phyloP scores from a whole-genome alignment of 2,888 invertebrate genomes.

The Amaurobius ferox region DNA sequence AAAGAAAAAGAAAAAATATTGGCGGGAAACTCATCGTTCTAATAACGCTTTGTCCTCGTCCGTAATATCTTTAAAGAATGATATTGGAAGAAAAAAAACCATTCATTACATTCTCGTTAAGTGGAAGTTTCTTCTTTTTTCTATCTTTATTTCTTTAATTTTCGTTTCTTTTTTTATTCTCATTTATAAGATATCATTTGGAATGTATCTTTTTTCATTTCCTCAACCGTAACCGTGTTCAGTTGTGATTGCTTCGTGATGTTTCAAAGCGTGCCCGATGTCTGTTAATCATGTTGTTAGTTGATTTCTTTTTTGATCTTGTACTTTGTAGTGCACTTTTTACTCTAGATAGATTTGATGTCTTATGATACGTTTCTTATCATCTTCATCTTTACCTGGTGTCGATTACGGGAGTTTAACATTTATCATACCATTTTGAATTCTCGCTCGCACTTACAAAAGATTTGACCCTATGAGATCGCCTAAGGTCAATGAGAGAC shows the following conservation, averaged over 20 bases:
- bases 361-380: too few relatives aligned
- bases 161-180: conserved; percentile 1
- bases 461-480: too few relatives aligned
- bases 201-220: conserved; percentile 24
- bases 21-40: conserved; percentile 37
- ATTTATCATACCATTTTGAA: too few relatives aligned
- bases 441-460: too few relatives aligned
- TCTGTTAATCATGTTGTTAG: conserved; percentile 17
- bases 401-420: too few relatives aligned
- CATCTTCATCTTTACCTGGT: too few relatives aligned
- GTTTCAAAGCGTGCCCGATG: conserved; percentile 10
- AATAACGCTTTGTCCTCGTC: conserved; percentile 42
- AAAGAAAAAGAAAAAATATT: conserved; percentile 12
- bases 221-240: conserved; percentile 7
- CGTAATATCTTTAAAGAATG: conserved; percentile 46
- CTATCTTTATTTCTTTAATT: not conserved
- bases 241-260: conserved; percentile 40
- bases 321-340: too few relatives aligned
- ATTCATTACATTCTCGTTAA: conserved; percentile 56
- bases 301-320: not conserved
- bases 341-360: too few relatives aligned
- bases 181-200: conserved; percentile 31
- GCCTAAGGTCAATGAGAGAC: too few relatives aligned
- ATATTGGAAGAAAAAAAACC: conserved; percentile 25
- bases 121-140: conserved; percentile 33